A percentile compares a stretch with the other conserved stretches of the same genome.
Conservation (phyloP, 2,113 vertebrate species). For the Mirza zaza region DNA sequence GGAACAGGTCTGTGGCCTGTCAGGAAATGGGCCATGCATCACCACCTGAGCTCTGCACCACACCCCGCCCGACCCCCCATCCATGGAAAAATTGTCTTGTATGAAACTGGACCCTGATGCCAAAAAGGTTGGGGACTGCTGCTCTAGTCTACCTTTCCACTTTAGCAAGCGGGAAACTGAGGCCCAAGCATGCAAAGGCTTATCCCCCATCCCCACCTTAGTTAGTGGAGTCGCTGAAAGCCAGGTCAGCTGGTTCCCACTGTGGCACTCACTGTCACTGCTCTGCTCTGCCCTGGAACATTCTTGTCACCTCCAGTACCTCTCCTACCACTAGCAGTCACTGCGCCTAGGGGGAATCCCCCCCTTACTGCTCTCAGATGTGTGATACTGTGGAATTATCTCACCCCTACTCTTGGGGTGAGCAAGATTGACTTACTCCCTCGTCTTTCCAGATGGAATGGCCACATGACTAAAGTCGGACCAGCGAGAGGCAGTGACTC, state of each 20-base stretch:
- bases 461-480: neutral
- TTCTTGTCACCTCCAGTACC: neutral
- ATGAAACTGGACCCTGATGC: too few relatives aligned
- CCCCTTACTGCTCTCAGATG: neutral
- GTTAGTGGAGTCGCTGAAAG: neutral
- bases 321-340: neutral
- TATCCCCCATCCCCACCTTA: neutral
- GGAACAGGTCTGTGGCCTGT: fast-evolving
- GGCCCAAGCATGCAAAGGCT: neutral
- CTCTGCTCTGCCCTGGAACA: fast-evolving
- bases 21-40: too few relatives aligned
- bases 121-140: too few relatives aligned
- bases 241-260: neutral
- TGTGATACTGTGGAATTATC: neutral
- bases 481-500: neutral
- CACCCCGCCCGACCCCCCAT: too few relatives aligned
- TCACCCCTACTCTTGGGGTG: neutral
- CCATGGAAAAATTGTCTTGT: too few relatives aligned
- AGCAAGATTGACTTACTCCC: neutral
- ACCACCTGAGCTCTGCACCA: too few relatives aligned
- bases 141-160: neutral
- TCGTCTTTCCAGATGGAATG: neutral
- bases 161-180: neutral
- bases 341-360: neutral
- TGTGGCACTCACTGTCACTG: too few relatives aligned